phyloP scores from a whole-genome alignment of 2,888 invertebrate genomes.

The Cataglyphis albicans region DNA sequence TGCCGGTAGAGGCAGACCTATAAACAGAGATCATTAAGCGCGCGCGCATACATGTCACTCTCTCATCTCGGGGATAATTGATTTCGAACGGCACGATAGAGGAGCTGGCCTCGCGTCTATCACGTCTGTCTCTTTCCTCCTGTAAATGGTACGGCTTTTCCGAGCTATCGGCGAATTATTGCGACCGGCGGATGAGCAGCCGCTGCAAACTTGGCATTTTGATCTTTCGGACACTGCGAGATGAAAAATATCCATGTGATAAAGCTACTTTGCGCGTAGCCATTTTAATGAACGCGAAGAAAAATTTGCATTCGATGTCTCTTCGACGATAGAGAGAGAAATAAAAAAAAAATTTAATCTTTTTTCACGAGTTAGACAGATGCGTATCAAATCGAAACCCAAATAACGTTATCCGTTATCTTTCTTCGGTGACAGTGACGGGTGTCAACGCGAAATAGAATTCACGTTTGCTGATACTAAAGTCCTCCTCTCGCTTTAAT shows the following conservation, averaged over 20 bases:
- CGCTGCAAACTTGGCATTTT: constrained; percentile 22
- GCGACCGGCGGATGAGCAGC: not conserved
- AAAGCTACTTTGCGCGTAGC: not conserved
- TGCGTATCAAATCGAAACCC: not conserved
- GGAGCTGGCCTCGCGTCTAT: constrained; percentile 61
- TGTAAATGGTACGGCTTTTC: constrained; percentile 59
- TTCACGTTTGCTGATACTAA: constrained; percentile 35
- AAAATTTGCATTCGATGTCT: not conserved
- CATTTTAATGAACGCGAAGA: not conserved
- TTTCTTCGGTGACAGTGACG: constrained; percentile 52
- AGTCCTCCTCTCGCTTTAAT: constrained; percentile 47
- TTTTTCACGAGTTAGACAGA: not conserved
- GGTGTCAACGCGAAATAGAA: constrained; percentile 57
- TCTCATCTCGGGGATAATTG: constrained; percentile 63
- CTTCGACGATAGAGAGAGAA: not conserved
- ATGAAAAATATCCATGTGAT: not conserved
- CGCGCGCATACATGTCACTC: not conserved
- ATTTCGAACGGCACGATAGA: constrained; percentile 60
- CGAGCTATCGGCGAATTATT: constrained; percentile 48
- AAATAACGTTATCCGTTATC: not conserved
- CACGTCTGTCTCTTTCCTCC: constrained; percentile 38
- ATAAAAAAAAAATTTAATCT: not conserved
- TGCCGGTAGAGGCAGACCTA: constrained; percentile 58
- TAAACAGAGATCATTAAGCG: constrained; percentile 73
- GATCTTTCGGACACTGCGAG: constrained; percentile 31